Evolutionary conservation across 2,113 vertebrate species (phyloP).

Genomic region (Engraulis encrasicolus): DNA sequence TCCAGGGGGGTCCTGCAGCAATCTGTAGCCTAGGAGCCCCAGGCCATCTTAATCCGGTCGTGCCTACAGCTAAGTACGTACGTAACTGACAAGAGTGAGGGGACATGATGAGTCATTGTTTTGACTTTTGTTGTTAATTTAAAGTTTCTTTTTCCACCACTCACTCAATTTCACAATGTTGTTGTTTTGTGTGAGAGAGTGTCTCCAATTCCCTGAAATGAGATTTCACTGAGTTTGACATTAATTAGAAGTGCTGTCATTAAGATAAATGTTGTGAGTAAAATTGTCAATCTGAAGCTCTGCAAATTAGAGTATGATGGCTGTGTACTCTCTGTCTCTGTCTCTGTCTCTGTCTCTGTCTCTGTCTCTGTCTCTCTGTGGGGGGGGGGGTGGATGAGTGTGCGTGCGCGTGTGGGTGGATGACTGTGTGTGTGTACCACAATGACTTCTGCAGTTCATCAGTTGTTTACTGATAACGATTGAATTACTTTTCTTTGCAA

Average conservation of each 20-base stretch:
- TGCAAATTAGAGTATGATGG: background rate
- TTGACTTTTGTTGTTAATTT: background rate
- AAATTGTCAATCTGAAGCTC: background rate
- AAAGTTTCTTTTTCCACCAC: background rate
- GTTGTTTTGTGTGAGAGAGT: background rate
- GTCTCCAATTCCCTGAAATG: background rate
- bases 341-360: no score
- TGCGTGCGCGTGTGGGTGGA: background rate
- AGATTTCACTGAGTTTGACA: slow-evolving; percentile 7
- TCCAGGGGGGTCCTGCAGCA: no score
- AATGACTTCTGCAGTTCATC: no score
- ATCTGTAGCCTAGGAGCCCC: no score
- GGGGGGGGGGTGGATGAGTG: background rate
- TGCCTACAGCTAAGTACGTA: no score
- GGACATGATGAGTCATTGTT: background rate
- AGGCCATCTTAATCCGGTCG: no score
- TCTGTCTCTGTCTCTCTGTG: no score
- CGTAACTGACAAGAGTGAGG: background rate
- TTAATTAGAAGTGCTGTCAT: background rate
- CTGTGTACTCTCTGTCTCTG: no score
- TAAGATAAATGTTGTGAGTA: background rate
- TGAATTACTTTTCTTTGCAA: no score
- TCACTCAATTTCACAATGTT: background rate
- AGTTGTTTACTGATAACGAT: no score
- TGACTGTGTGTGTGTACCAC: no score